phyloP scores from a whole-genome alignment of 2,113 vertebrate genomes.

The Hippocampus abdominalis region DNA sequence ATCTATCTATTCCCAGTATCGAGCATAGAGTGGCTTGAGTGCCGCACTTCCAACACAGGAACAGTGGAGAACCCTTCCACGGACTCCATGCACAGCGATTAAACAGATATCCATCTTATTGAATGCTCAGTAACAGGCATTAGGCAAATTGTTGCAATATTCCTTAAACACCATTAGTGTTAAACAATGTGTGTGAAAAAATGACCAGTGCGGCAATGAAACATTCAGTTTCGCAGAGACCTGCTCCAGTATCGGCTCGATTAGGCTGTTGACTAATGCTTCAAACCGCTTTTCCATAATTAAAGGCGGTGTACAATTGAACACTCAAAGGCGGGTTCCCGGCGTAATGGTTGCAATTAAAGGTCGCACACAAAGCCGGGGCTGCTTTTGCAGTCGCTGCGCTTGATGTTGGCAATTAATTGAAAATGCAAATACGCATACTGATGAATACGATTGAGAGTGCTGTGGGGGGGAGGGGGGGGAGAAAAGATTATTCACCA shows the following conservation, averaged over 20 bases:
- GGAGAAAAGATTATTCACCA: conserved; percentile 42
- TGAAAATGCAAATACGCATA: conserved; percentile 72
- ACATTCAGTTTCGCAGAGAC: conserved; percentile 49
- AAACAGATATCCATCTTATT: conserved; percentile 25
- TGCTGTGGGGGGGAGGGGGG: conserved; percentile 44
- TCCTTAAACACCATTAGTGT: conserved; percentile 17
- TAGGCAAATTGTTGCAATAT: conserved; percentile 18
- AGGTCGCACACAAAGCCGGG: conserved; percentile 63
- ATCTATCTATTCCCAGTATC: not conserved
- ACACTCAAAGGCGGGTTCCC: conserved; percentile 63
- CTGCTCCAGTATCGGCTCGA: conserved; percentile 56
- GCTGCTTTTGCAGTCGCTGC: conserved; percentile 51
- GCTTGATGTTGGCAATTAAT: conserved; percentile 67
- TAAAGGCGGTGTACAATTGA: conserved; percentile 70
- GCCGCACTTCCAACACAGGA: not conserved
- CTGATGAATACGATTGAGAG: conserved; percentile 64
- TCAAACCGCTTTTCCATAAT: conserved; percentile 68
- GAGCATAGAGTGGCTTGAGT: not conserved
- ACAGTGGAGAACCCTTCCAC: not conserved
- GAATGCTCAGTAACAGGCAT: conserved; percentile 8
- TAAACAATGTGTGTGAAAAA: conserved; percentile 47
- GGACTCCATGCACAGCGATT: not conserved
- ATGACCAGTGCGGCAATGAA: conserved; percentile 52
- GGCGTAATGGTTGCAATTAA: conserved; percentile 74
- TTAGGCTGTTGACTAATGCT: conserved; percentile 73